Percentiles rank a stretch among this genome's conserved stretches.
Conservation (phyloP, 1,140 invertebrate genomes). For the Magallana gigas region DNA sequence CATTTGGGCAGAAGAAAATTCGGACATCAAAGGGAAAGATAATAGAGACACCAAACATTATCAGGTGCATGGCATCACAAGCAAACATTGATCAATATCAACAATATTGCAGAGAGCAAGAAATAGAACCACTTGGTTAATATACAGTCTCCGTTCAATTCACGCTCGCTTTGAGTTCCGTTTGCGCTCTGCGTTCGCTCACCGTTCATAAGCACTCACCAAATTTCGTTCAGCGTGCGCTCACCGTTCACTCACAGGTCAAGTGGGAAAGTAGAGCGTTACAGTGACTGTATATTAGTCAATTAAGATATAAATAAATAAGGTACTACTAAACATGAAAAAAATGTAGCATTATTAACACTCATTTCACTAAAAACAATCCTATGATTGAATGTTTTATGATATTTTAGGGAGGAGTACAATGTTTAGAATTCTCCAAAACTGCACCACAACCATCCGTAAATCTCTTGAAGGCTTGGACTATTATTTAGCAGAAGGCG, state of each 20-base stretch:
- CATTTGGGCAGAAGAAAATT: conserved; percentile 38
- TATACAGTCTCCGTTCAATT: not conserved
- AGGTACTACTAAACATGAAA: too few relatives aligned
- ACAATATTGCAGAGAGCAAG: conserved; percentile 39
- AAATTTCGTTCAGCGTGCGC: too few relatives aligned
- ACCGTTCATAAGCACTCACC: too few relatives aligned
- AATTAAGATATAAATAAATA: too few relatives aligned
- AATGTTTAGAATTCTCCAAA: conserved; percentile 42
- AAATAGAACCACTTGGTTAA: conserved; percentile 36
- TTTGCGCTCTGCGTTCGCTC: too few relatives aligned
- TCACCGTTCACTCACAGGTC: too few relatives aligned
- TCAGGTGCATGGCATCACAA: conserved; percentile 46
- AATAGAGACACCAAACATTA: conserved; percentile 40
- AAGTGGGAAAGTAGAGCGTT: too few relatives aligned
- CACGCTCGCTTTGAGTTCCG: too few relatives aligned
- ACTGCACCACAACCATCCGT: conserved; percentile 21
- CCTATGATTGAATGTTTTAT: not conserved
- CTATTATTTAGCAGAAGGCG: conserved; percentile 38
- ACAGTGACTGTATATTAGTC: too few relatives aligned
- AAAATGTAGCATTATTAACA: too few relatives aligned
- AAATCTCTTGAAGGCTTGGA: conserved; percentile 39
- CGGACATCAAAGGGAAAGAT: conserved; percentile 9
- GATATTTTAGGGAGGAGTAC: not conserved
- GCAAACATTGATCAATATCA: conserved; percentile 36
- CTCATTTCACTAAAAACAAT: not conserved